Evolutionary conservation across 2,113 vertebrate species (phyloP).

Genomic region (Alligator mississippiensis): DNA sequence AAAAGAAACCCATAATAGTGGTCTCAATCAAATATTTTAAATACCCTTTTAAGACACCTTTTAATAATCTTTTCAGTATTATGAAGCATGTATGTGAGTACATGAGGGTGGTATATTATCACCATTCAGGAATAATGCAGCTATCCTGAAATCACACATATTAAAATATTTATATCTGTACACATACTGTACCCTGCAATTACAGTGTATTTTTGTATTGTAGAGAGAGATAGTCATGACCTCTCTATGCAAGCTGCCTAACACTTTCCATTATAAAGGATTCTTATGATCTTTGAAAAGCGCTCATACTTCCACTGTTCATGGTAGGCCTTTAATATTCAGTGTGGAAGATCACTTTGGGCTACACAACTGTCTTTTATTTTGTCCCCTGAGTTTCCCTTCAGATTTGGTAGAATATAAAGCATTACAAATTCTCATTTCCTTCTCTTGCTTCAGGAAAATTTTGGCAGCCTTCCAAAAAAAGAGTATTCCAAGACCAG

Average conservation of each 20-base stretch:
- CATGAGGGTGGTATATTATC: background rate
- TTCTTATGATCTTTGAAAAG: background rate
- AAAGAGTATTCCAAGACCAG: background rate
- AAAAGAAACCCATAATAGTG: background rate
- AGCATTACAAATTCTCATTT: background rate
- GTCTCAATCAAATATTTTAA: background rate
- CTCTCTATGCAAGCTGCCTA: background rate
- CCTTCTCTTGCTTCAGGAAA: background rate
- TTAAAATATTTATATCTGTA: background rate
- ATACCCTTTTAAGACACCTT: background rate
- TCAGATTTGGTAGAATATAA: background rate
- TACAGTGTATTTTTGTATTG: background rate
- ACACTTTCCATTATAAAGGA: background rate
- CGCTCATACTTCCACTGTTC: background rate
- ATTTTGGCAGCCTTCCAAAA: background rate
- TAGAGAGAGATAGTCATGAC: rapidly evolving
- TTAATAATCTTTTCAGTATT: background rate
- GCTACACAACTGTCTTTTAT: background rate
- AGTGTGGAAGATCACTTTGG: background rate
- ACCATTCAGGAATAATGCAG: background rate
- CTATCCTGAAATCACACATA: rapidly evolving
- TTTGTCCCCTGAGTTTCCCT: background rate
- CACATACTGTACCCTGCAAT: rapidly evolving
- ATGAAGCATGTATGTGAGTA: background rate
- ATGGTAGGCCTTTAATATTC: background rate